Evolutionary conservation across 2,888 invertebrate genomes (phyloP).

Genomic region (Tetropium fuscum): DNA sequence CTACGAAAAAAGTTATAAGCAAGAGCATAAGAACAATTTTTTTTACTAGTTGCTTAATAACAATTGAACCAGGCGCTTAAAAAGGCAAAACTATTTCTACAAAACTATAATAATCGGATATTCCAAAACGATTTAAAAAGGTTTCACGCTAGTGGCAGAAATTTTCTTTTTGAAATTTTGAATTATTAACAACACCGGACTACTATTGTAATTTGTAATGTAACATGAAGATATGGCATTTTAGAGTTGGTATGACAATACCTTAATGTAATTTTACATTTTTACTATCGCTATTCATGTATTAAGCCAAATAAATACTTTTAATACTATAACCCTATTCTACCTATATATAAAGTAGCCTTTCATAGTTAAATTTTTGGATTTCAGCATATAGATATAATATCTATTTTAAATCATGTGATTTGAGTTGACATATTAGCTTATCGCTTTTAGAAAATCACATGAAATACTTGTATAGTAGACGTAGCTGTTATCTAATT

Average conservation of each 20-base stretch:
- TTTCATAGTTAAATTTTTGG: not conserved
- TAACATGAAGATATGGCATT: slow-evolving; percentile 22
- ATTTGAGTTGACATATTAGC: not conserved
- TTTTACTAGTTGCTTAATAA: too few species aligned
- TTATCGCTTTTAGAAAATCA: not conserved
- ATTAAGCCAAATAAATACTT: slow-evolving; percentile 5
- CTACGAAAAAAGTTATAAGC: too few species aligned
- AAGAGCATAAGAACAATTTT: too few species aligned
- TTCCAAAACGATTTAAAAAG: too few species aligned
- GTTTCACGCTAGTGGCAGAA: too few species aligned
- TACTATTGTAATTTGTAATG: slow-evolving; percentile 5
- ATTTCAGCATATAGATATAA: too few species aligned
- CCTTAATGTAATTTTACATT: slow-evolving; percentile 24
- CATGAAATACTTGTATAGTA: slow-evolving; percentile 20
- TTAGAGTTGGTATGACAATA: slow-evolving; percentile 43
- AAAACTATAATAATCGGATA: too few species aligned
- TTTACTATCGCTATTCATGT: slow-evolving; percentile 8
- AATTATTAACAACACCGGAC: too few species aligned
- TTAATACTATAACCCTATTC: not conserved
- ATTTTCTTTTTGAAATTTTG: too few species aligned
- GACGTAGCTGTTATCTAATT: slow-evolving; percentile 50
- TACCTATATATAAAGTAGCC: not conserved
- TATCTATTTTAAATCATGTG: slow-evolving; percentile 9
- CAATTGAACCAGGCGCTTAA: too few species aligned
- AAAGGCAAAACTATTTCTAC: too few species aligned